These are phyloP conservation scores for Drosophila murphyi DNA, from an alignment of 1,140 invertebrate species.

Conservation along the genomic window DNA sequence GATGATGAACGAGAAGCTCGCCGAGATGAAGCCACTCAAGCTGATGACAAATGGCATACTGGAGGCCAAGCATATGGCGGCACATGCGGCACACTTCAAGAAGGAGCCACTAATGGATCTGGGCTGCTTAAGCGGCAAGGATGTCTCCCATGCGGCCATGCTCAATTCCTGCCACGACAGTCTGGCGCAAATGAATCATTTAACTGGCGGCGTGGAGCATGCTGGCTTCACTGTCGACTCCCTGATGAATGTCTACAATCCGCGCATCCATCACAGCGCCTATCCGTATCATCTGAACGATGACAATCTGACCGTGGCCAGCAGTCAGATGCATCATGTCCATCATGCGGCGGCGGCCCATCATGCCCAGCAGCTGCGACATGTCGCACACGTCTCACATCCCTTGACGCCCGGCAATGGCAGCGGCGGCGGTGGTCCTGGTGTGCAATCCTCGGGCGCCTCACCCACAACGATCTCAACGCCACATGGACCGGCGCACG, in stretches of 20 bases:
- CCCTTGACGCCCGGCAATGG: slow-evolving; percentile 73
- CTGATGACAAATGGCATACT: slow-evolving; percentile 82
- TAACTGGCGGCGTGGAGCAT: slow-evolving; percentile 76
- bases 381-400: slow-evolving; percentile 73
- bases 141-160: slow-evolving; percentile 76
- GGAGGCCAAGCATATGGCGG: slow-evolving; percentile 80
- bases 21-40: slow-evolving; percentile 84
- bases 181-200: slow-evolving; percentile 83
- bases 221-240: slow-evolving; percentile 84
- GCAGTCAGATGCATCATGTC: slow-evolving; percentile 72
- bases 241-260: slow-evolving; percentile 84
- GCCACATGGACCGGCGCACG: slow-evolving; percentile 79
- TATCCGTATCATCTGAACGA: slow-evolving; percentile 84
- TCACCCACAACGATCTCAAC: slow-evolving; percentile 82
- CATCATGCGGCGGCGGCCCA: slow-evolving; percentile 79
- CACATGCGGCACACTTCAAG: slow-evolving; percentile 77
- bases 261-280: slow-evolving; percentile 82
- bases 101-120: slow-evolving; percentile 80
- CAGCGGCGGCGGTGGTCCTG: slow-evolving; percentile 44
- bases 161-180: slow-evolving; percentile 84
- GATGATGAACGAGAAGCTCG: slow-evolving; percentile 83
- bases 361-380: slow-evolving; percentile 76
- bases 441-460: slow-evolving; percentile 71
- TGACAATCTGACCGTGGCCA: slow-evolving; percentile 77
- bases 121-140: slow-evolving; percentile 78